Percentiles rank a stretch among this genome's conserved stretches.
Conservation (phyloP, 2,113 vertebrate species). For the Chionomys nivalis region DNA sequence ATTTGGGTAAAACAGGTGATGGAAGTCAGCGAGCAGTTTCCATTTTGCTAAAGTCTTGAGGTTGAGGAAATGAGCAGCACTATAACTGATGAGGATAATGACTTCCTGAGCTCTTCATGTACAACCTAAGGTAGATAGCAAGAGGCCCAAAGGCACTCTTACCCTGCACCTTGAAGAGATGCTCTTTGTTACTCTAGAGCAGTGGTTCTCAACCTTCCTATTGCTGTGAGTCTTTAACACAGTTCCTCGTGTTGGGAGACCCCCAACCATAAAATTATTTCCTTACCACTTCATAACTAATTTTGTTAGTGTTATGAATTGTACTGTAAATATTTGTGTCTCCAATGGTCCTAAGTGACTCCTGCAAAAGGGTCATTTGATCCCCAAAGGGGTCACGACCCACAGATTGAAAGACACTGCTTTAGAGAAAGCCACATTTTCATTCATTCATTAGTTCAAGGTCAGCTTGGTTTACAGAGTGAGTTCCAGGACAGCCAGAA, state of each 20-base stretch:
- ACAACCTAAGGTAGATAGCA: not conserved
- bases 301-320: not conserved
- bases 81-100: not conserved
- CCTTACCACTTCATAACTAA: not conserved
- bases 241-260: not conserved
- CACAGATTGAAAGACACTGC: not conserved
- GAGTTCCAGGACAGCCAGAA: not conserved
- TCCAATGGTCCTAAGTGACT: not conserved
- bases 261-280: not conserved
- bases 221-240: not conserved
- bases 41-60: not conserved
- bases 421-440: not conserved
- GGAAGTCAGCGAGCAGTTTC: not conserved
- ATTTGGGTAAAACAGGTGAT: not conserved
- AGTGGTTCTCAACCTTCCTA: not conserved
- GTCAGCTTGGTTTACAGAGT: not conserved
- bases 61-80: not conserved
- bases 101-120: not conserved
- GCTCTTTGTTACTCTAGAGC: not conserved
- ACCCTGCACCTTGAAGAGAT: not conserved
- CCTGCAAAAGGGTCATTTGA: not conserved
- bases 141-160: not conserved
- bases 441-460: not conserved
- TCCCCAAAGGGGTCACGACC: not conserved
- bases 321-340: not conserved